Evolutionary conservation across 2,888 invertebrate species (phyloP).

Genomic region (Silvanus unidentatus): DNA sequence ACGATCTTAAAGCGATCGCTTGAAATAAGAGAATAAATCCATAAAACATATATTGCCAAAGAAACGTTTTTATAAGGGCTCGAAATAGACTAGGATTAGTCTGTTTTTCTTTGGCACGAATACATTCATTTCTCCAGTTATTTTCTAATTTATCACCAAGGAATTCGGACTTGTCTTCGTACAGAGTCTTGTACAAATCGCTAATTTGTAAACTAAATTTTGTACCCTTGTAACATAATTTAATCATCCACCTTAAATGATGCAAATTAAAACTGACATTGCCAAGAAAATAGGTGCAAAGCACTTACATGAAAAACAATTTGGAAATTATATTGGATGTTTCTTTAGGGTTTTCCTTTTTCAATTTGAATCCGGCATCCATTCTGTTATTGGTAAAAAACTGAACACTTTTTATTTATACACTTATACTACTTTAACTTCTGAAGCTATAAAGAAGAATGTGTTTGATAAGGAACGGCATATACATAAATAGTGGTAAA

Average conservation of each 20-base stretch:
- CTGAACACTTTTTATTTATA: too few relatives aligned
- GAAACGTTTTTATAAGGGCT: constrained; percentile 17
- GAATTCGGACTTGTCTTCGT: constrained; percentile 55
- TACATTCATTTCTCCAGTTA: constrained; percentile 40
- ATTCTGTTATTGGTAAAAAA: constrained; percentile 13
- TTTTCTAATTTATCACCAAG: constrained; percentile 59
- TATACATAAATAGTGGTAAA: too few relatives aligned
- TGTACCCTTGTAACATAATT: constrained; percentile 50
- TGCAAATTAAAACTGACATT: neutral
- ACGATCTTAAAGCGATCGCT: constrained; percentile 44
- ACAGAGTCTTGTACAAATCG: constrained; percentile 58
- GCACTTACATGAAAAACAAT: constrained; percentile 40
- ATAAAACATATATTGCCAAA: constrained; percentile 15
- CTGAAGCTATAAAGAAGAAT: too few relatives aligned
- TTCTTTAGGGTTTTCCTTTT: constrained; percentile 52
- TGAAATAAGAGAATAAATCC: constrained; percentile 15
- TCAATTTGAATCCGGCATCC: constrained; percentile 27
- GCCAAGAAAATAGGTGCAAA: neutral
- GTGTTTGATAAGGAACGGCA: too few relatives aligned
- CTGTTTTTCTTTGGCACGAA: constrained; percentile 9
- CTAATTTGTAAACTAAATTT: constrained; percentile 56
- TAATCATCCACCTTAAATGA: constrained; percentile 38
- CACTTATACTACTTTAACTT: too few relatives aligned
- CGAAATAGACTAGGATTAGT: constrained; percentile 17
- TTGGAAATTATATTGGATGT: constrained; percentile 57